These are phyloP conservation scores for Cryptus viduatorius DNA, from an alignment of 2,888 invertebrate species.

Conservation along the genomic window DNA sequence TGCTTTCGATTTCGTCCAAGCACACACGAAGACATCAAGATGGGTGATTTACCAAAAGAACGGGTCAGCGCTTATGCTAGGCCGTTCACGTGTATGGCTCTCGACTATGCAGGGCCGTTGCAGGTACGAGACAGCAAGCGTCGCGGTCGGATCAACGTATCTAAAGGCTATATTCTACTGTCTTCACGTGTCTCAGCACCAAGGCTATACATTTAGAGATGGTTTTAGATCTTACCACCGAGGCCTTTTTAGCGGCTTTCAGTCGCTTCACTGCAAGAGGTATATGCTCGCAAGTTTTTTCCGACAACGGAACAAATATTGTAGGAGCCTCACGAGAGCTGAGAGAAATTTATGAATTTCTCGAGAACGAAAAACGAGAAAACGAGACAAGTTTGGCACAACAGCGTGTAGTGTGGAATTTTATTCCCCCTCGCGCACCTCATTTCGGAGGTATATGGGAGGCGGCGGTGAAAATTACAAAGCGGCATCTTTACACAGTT, in stretches of 20 bases:
- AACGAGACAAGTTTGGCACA: constrained; percentile 25
- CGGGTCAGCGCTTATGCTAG: constrained; percentile 23
- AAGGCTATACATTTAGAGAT: constrained; percentile 66
- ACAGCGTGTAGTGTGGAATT: constrained; percentile 55
- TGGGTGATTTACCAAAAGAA: constrained; percentile 51
- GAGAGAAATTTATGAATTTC: constrained; percentile 56
- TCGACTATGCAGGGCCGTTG: constrained; percentile 71
- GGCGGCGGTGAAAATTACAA: constrained; percentile 72
- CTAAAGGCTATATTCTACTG: constrained; percentile 70
- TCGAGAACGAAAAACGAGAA: constrained; percentile 10
- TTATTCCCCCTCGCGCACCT: constrained; percentile 60
- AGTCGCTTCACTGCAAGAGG: constrained; percentile 64
- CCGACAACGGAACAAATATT: constrained; percentile 69
- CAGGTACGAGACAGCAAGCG: constrained; percentile 53
- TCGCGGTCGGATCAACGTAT: constrained; percentile 44
- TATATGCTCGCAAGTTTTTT: constrained; percentile 49
- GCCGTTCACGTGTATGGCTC: constrained; percentile 55
- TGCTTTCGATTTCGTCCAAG: constrained; percentile 58
- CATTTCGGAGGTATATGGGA: constrained; percentile 74
- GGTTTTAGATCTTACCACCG: constrained; percentile 60
- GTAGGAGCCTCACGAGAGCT: constrained; percentile 62
- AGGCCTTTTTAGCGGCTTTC: constrained; percentile 60
- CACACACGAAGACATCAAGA: constrained; percentile 29
- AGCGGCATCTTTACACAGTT: constrained; percentile 70
- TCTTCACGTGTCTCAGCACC: constrained; percentile 70